These are phyloP conservation scores for Chlorospingus flavigularis DNA, from an alignment of 2,797 vertebrate genomes.

Conservation along the genomic window DNA sequence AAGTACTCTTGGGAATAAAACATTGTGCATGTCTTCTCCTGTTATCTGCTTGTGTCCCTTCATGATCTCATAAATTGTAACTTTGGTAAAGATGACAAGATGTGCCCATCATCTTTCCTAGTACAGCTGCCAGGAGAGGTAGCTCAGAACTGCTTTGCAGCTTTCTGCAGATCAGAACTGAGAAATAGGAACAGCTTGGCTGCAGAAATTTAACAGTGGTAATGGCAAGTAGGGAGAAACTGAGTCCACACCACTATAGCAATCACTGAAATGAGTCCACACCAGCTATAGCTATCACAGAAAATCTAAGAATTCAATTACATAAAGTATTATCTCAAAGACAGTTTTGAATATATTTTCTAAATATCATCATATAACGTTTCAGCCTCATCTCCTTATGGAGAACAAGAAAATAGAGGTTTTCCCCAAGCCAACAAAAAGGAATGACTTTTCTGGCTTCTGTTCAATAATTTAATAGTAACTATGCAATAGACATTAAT, in stretches of 20 bases:
- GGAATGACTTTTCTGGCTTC: not conserved
- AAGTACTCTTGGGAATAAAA: not conserved
- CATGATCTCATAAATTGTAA: not conserved
- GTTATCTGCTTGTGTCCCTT: not conserved
- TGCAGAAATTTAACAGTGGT: not conserved
- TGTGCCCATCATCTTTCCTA: not conserved
- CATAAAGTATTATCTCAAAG: not conserved
- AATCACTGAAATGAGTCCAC: not conserved
- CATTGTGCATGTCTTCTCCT: not conserved
- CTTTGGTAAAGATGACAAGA: not conserved
- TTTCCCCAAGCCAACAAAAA: not conserved
- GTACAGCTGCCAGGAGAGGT: not conserved
- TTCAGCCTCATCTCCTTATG: not conserved
- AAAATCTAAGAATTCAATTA: not conserved
- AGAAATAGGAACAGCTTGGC: not conserved
- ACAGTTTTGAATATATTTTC: not conserved
- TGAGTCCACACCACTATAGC: not conserved
- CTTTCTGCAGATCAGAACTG: not conserved
- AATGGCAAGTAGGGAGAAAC: not conserved
- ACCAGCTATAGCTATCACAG: not conserved
- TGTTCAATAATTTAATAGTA: not conserved
- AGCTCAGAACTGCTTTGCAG: not conserved
- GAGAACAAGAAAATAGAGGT: not conserved
- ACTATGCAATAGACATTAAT: not conserved
- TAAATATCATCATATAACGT: not conserved